Evolutionary conservation across 2,888 invertebrate genomes (phyloP).

Genomic region (Chesias legatella): DNA sequence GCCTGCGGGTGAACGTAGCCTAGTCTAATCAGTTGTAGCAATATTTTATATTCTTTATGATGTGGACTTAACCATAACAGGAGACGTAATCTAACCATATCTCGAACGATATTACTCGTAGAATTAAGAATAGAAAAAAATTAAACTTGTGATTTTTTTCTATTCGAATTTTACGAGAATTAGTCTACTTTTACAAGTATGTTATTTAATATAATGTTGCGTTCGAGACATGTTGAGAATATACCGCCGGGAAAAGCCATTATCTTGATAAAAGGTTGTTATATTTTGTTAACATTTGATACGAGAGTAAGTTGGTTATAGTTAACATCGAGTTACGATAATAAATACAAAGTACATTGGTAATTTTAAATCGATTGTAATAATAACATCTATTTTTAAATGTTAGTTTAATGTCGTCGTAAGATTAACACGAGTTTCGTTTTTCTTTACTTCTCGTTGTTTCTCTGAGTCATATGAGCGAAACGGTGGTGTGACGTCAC

Average conservation of each 20-base stretch:
- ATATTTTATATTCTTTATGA: constrained; percentile 32
- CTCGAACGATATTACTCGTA: too few relatives aligned
- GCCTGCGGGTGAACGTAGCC: constrained; percentile 32
- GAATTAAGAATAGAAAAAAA: too few relatives aligned
- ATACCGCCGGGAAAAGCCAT: constrained; percentile 33
- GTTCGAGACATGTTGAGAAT: too few relatives aligned
- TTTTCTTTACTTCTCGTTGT: constrained; percentile 43
- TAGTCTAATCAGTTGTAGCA: constrained; percentile 38
- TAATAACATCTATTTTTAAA: constrained; percentile 67
- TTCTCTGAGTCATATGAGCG: constrained; percentile 25
- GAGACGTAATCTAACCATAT: too few relatives aligned
- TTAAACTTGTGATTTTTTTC: too few relatives aligned
- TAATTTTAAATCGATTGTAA: constrained; percentile 65
- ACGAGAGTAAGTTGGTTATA: constrained; percentile 59
- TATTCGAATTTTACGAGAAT: too few relatives aligned
- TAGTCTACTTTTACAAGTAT: too few relatives aligned
- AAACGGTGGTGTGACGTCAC: constrained; percentile 12
- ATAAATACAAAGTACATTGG: constrained; percentile 68
- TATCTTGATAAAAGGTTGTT: constrained; percentile 51
- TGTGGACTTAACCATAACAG: constrained; percentile 47
- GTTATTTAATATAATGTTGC: too few relatives aligned
- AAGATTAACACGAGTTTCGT: constrained; percentile 60
- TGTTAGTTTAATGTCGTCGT: constrained; percentile 49
- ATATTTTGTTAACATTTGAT: constrained; percentile 70
- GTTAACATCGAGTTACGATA: constrained; percentile 74